Evolutionary conservation across 2,888 invertebrate genomes (phyloP).

Genomic region (Eustalomyia histrio): DNA sequence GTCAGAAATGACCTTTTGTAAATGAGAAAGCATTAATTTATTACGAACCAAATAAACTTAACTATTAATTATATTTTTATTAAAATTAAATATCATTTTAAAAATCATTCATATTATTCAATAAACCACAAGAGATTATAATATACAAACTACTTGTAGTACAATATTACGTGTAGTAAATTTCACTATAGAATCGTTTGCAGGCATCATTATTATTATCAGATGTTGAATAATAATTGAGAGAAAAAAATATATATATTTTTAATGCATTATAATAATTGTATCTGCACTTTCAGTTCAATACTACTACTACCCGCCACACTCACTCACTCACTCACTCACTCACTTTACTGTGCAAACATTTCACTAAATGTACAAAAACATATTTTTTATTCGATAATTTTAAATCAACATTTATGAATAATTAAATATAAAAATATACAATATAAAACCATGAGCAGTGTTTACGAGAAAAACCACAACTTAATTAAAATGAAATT

Average conservation of each 20-base stretch:
- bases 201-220: not conserved
- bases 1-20: constrained; percentile 27
- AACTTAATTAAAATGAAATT: constrained; percentile 64
- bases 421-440: constrained; percentile 57
- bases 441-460: constrained; percentile 43
- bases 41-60: not conserved
- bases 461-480: constrained; percentile 59
- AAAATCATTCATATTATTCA: not conserved
- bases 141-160: constrained; percentile 28
- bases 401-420: constrained; percentile 59
- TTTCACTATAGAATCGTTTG: not conserved
- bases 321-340: no score
- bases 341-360: not conserved
- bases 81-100: not conserved
- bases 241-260: not conserved
- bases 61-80: constrained; percentile 7
- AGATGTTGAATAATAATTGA: not conserved
- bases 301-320: not conserved
- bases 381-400: constrained; percentile 34
- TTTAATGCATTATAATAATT: not conserved
- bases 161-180: not conserved
- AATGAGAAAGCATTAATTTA: no score
- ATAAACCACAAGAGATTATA: constrained; percentile 55
- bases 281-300: not conserved
- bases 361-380: not conserved